These are phyloP conservation scores for Hydropotes inermis DNA, from an alignment of 2,113 vertebrate species.

Conservation along the genomic window DNA sequence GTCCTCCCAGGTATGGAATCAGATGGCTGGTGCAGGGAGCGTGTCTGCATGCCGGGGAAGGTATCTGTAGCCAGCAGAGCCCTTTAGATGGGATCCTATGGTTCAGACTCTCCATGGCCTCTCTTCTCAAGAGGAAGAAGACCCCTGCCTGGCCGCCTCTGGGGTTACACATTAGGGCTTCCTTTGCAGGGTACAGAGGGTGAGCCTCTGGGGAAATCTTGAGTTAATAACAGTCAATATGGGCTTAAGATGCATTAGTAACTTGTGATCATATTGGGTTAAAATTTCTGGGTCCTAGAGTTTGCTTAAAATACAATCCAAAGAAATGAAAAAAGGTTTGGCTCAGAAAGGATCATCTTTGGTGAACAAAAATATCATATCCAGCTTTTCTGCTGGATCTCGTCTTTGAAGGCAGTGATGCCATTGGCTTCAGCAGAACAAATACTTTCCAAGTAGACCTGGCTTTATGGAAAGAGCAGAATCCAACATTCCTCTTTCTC, in stretches of 20 bases:
- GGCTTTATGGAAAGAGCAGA: background rate
- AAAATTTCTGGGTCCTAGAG: conserved; percentile 20
- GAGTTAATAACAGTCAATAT: background rate
- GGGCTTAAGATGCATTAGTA: background rate
- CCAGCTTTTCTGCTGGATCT: background rate
- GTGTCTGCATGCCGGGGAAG: conserved; percentile 12
- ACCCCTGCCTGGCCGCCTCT: background rate
- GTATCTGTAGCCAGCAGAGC: background rate
- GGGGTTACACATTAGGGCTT: background rate
- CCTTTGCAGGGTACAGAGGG: background rate
- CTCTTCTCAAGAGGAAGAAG: background rate
- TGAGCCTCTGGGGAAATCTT: background rate
- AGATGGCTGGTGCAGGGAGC: background rate
- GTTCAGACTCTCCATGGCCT: background rate
- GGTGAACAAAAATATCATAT: background rate
- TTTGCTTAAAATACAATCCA: conserved; percentile 13
- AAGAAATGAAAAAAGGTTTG: background rate
- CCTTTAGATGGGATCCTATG: background rate
- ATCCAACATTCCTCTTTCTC: background rate
- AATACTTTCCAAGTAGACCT: background rate
- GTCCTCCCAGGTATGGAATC: conserved; percentile 89
- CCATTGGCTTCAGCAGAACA: background rate
- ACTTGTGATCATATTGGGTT: background rate
- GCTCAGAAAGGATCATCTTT: background rate
- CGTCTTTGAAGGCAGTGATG: background rate